These are phyloP conservation scores for Acanthopagrus latus DNA, from an alignment of 2,797 vertebrate species.

Conservation along the genomic window DNA sequence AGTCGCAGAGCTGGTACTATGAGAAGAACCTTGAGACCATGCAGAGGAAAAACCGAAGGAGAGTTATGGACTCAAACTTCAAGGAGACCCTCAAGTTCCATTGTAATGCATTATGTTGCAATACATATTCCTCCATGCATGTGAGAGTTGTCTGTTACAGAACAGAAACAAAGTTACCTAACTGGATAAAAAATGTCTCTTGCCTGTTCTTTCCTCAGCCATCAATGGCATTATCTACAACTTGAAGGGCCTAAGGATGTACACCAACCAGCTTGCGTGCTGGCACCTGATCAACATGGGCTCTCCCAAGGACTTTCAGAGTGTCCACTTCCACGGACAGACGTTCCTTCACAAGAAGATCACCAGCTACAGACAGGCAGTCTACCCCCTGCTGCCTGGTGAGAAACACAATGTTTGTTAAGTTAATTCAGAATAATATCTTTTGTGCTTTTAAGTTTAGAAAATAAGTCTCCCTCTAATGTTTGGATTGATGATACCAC, in stretches of 20 bases:
- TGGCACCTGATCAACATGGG: conserved; percentile 97
- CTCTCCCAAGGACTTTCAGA: conserved; percentile 90
- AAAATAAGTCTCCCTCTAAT: background rate
- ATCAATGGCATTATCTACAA: conserved; percentile 93
- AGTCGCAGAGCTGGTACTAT: conserved; percentile 97
- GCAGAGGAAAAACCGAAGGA: conserved; percentile 73
- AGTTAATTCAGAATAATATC: background rate
- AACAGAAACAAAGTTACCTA: background rate
- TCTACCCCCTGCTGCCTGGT: conserved; percentile 93
- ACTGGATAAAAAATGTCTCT: background rate
- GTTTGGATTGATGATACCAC: background rate
- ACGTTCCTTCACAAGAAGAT: conserved; percentile 89
- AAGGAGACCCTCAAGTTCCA: conserved; percentile 88
- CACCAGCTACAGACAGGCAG: conserved; percentile 87
- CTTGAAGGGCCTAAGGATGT: conserved; percentile 94
- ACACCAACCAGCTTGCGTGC: conserved; percentile 87
- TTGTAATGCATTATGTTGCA: conserved; percentile 81
- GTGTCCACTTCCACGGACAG: conserved; percentile 95
- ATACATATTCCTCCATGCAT: background rate
- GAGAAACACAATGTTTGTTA: conserved; percentile 37
- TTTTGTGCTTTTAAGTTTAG: background rate
- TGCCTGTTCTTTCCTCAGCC: conserved; percentile 78
- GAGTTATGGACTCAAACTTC: conserved; percentile 51
- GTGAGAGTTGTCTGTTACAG: background rate
- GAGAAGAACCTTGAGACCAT: conserved; percentile 79